Percentiles rank a stretch among this genome's conserved stretches.
Conservation (phyloP, 2,797 vertebrate genomes). For the Sandelia bainsii region DNA sequence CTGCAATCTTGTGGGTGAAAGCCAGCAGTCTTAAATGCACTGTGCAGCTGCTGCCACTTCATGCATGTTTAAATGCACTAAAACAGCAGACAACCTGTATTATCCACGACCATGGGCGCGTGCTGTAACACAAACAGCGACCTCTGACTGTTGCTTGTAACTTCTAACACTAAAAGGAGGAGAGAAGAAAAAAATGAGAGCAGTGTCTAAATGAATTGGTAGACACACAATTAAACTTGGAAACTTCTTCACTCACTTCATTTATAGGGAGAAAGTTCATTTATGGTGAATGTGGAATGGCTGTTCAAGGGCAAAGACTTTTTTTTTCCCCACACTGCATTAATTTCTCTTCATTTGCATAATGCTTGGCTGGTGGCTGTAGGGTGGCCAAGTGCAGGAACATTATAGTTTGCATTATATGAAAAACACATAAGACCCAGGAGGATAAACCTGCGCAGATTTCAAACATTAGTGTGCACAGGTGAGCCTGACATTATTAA, state of each 20-base stretch:
- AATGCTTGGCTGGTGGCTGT: conserved; percentile 69
- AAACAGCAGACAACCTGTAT: conserved; percentile 33
- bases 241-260: conserved; percentile 60
- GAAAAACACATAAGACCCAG: conserved; percentile 46
- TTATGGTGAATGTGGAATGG: conserved; percentile 51
- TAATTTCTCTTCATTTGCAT: conserved; percentile 74
- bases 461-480: conserved; percentile 38
- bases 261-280: conserved; percentile 56
- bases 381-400: conserved; percentile 60
- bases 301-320: conserved; percentile 66
- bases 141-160: conserved; percentile 19
- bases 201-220: conserved; percentile 29
- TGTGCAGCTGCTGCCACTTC: conserved; percentile 13
- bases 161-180: conserved; percentile 13
- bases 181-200: conserved; percentile 19
- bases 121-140: conserved; percentile 4
- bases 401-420: conserved; percentile 57
- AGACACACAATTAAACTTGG: conserved; percentile 52
- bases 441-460: conserved; percentile 53
- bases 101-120: conserved; percentile 31
- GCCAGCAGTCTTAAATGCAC: neutral
- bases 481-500: conserved; percentile 50
- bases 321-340: conserved; percentile 41
- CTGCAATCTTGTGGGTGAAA: conserved; percentile 24
- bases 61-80: conserved; percentile 33